Base-by-base conservation (phyloP, 2,888 invertebrate genomes). In the Heliconius hortense region DNA sequence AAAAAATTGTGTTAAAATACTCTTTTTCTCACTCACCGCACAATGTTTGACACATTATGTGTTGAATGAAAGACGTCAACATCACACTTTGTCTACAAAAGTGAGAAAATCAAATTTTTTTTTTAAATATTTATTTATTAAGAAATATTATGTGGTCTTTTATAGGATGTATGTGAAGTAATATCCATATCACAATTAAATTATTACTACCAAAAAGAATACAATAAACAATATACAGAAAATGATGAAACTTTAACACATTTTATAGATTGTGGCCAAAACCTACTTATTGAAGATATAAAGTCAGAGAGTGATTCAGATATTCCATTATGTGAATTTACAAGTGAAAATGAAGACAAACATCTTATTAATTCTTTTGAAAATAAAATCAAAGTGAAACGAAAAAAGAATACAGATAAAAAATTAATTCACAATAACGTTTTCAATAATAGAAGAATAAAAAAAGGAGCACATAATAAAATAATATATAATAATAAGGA, bases 241-340 rank as follows among this genome's bases (percentile, higher is more conserved):
- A 28, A 59, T 11, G 13, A 71, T 67, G 68, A 60, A 18, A 26
- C 35, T 8, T 28, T 28, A n/a, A 78, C 59, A 74, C 72, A 69
- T 73, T 78, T 78, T 43, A 73, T 79, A 18, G 79, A 79, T 28
- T 78, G 78, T 35, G 78, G 76, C 48, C 60, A 53, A 64, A 64
- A 56, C 11, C n/a, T 56, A 56, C 0, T 71, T 35, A 60, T 74
- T 4, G 63, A 53, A 18, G 39, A 73, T n/a, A 72, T 79, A 39
- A 75, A 74, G 31, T 53, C 35, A 31, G 78, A 79, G 35, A 48
- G 26, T 5, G 78, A 78, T 31, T 59, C 56, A 0, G 76, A 76
- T 60, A 39, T 70, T 13, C 56, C 74, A 15, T 48, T 73, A 21
- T 53, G 71, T 35, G 62, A 73, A 24, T 70, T 72, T 48, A 59